Base-by-base conservation (phyloP, 2,113 vertebrate genomes). In the Astur gentilis region DNA sequence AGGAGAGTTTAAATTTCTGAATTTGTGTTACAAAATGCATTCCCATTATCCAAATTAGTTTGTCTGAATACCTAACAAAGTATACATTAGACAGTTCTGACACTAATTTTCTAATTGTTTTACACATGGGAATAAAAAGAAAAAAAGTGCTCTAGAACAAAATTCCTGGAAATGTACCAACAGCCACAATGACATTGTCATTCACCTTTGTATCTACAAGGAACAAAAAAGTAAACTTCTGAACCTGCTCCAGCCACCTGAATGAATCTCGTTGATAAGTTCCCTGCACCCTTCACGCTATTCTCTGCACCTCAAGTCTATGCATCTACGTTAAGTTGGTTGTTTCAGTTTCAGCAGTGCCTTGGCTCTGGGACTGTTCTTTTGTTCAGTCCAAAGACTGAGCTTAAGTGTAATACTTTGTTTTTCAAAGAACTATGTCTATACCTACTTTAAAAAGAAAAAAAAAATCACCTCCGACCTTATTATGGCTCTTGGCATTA, bases 401-500 rank as follows among this genome's bases (percentile, higher is more conserved):
- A 89, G 21, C 6, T 66, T 9, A 58, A 87, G 14, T 9, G 11
- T 20, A 87, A 31, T 22, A 50, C 29, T 60, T 27, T 65, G 17
- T 25, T 90, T 75, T 40, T 60, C 34, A 61, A 57, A 69, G 26
- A 76, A 25, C 4, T 42, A 23, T 20, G 10, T 10, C 18, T 57
- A 6, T 4, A n/a, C 0, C 3, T n/a, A 66, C 21, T 49, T 7
- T 34, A 9, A 2, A n/a, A n/a, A 17, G 47, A 7, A 9, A 6
- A 55, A 36, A 25, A 26, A 11, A 71, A 36, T 2, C 18, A 54
- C 11, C 25, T 80, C 52, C 40, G 42, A n/a, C 8, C 4, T 70
- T 50, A 16, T 40, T 22, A n/a, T 5, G 5, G 6, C 29, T 72
- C 25, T 50, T 38, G 32, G 16, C 64, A 36, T 79, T 57, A 49